A percentile compares a stretch with the other conserved stretches of the same genome.
Evolutionary conservation across 2,888 invertebrate genomes (phyloP).

Genomic region (Flabesymbios commensalis): DNA sequence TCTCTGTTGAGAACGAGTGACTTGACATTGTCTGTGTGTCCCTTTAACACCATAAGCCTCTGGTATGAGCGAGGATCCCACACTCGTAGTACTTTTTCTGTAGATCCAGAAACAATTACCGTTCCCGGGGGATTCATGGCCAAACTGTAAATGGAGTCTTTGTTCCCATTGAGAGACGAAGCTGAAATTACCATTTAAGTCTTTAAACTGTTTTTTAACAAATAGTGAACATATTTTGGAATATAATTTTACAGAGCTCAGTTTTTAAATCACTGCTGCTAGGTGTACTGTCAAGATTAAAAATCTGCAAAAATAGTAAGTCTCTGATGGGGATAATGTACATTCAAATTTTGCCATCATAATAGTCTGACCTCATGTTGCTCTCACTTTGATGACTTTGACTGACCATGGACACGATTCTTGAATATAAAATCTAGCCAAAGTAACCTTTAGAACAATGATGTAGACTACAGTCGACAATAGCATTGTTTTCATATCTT

Average conservation of each 20-base stretch:
- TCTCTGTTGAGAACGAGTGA: slow-evolving; percentile 92
- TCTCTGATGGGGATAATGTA: no score
- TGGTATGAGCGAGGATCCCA: slow-evolving; percentile 97
- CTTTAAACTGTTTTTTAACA: not conserved
- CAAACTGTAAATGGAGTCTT: slow-evolving; percentile 97
- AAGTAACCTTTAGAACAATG: no score
- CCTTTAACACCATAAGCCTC: slow-evolving; percentile 93
- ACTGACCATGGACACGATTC: no score
- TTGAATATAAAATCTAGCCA: no score
- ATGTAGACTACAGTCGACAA: no score
- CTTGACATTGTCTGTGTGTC: slow-evolving; percentile 96
- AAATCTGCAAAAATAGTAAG: no score
- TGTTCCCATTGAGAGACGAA: slow-evolving; percentile 93
- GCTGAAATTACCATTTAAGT: slow-evolving; percentile 65
- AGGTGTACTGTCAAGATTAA: no score
- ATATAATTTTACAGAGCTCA: not conserved
- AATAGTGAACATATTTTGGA: not conserved
- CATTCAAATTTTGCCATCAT: no score
- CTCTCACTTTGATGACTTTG: no score
- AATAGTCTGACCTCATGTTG: no score
- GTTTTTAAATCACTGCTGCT: no score
- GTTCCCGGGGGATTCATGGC: slow-evolving; percentile 98
- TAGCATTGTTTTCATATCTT: no score
- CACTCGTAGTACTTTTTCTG: slow-evolving; percentile 73
- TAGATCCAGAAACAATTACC: slow-evolving; percentile 85